A percentile compares a stretch with the other conserved stretches of the same genome.
phyloP scores from a whole-genome alignment of 1,140 invertebrate genomes.

The Spodoptera frugiperda region DNA sequence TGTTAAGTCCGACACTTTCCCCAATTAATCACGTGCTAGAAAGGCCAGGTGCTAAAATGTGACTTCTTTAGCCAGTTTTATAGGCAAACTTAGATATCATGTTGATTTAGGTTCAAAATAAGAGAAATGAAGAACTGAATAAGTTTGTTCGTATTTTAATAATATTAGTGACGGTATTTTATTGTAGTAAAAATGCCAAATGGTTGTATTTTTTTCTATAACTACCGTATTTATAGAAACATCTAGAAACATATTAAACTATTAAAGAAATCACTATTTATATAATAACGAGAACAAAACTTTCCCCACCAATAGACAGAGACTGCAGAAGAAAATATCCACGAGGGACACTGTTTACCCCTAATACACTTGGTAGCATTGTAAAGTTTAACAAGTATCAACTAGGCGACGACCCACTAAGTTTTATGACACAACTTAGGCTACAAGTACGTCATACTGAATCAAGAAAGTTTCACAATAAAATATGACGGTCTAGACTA shows the following conservation, averaged over 20 bases:
- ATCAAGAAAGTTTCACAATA: slow-evolving; percentile 47
- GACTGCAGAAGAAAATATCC: background rate
- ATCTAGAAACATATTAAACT: too few species aligned
- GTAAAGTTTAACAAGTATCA: slow-evolving; percentile 11
- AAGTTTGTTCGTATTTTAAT: background rate
- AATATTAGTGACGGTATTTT: too few species aligned
- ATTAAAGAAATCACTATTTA: too few species aligned
- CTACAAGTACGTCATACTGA: slow-evolving; percentile 27
- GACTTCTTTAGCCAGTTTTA: background rate
- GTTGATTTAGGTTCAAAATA: background rate
- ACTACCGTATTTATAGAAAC: too few species aligned
- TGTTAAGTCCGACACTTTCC: slow-evolving; percentile 16
- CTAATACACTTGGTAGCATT: slow-evolving; percentile 2
- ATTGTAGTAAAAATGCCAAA: background rate
- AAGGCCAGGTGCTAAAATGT: background rate
- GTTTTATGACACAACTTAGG: slow-evolving; percentile 38
- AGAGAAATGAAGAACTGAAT: background rate
- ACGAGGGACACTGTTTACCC: slow-evolving; percentile 1
- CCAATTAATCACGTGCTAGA: slow-evolving; percentile 18
- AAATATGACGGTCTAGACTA: slow-evolving; percentile 38
- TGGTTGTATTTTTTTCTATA: too few species aligned
- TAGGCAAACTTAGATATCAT: background rate
- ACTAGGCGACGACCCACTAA: slow-evolving; percentile 40
- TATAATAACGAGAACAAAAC: too few species aligned
- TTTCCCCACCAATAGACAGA: background rate